Evolutionary conservation across 2,888 invertebrate species (phyloP).

Genomic region (Acanthosepion pharaonis): DNA sequence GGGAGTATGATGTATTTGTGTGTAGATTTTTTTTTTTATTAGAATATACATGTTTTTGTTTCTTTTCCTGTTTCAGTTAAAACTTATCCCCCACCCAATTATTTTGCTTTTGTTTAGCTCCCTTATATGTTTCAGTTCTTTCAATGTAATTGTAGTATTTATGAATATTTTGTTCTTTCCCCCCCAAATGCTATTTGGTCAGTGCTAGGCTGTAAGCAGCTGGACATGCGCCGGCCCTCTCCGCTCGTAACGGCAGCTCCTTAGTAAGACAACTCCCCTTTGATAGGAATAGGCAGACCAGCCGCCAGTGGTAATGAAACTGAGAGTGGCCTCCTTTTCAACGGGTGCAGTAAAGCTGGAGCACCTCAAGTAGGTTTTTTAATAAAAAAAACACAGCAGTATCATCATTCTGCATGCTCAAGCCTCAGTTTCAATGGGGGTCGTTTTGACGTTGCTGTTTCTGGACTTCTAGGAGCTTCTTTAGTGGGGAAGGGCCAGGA

Average conservation of each 20-base stretch:
- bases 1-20: not conserved
- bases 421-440: conserved; percentile 69
- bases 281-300: not conserved
- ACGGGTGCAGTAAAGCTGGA: conserved; percentile 39
- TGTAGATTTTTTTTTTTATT: not conserved
- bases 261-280: not conserved
- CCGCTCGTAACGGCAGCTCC: conserved; percentile 7
- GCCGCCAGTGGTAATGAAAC: conserved; percentile 34
- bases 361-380: conserved; percentile 38
- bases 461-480: conserved; percentile 86
- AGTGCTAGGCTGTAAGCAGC: conserved; percentile 44
- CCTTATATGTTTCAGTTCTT: not conserved
- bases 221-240: conserved; percentile 37
- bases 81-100: not conserved
- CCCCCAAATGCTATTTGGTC: conserved; percentile 35
- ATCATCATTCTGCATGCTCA: conserved; percentile 37
- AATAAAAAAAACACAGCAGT: conserved; percentile 44
- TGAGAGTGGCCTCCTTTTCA: conserved; percentile 7
- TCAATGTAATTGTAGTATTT: not conserved
- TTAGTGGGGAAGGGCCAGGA: conserved; percentile 83
- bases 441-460: conserved; percentile 76
- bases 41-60: not conserved
- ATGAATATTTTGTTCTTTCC: not conserved
- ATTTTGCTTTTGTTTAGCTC: not conserved
- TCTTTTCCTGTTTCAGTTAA: not conserved